Base-by-base conservation (phyloP, 2,888 invertebrate genomes). In the Physocephala rufipes region DNA sequence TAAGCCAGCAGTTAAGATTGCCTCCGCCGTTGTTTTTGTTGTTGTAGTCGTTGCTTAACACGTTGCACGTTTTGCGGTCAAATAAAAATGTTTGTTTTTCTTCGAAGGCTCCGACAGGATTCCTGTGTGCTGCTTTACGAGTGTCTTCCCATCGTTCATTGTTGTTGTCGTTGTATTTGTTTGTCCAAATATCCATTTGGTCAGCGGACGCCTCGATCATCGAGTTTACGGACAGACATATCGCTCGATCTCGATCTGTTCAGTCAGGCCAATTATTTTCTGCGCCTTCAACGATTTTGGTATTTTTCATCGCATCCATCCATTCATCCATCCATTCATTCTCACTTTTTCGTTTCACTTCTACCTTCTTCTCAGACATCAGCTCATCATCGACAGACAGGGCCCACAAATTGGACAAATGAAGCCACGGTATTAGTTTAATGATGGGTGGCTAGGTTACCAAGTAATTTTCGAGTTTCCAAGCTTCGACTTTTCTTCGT, bases 401-500 rank as follows among this genome's bases (percentile, higher is more conserved):
- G n/a, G 28, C 71, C 70, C 70, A 74, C 74, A 76, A 78, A 78
- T 78, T 79, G 78, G 76, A 78, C 77, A 77, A 77, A 79, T 78
- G 78, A 79, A 79, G 78, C 76, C 74, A 76, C 78, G 76, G 74
- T 74, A 77, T 76, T 76, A 76, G 77, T 64, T 66, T 76, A 77
- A 77, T 78, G 77, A 78, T 76, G 77, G 78, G 75, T 78, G 76
- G 76, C 67, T 68, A 55, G 70, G 67, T 64, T 72, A 68, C 70
- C 61, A 47, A 69, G 80, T 80, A 81, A 81, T 81, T 82, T 81
- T 81, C 81, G 80, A 81, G 79, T 81, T 81, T 80, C n/a, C n/a
- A n/a, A n/a, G n/a, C n/a, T n/a, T 80, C 81, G 81, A 81, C 79
- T 81, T 81, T 70, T 36, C 36, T 36, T 53, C 45, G 47, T n/a